Base-by-base conservation (phyloP, 2,888 invertebrate genomes). In the Pachydiplax longipennis region DNA sequence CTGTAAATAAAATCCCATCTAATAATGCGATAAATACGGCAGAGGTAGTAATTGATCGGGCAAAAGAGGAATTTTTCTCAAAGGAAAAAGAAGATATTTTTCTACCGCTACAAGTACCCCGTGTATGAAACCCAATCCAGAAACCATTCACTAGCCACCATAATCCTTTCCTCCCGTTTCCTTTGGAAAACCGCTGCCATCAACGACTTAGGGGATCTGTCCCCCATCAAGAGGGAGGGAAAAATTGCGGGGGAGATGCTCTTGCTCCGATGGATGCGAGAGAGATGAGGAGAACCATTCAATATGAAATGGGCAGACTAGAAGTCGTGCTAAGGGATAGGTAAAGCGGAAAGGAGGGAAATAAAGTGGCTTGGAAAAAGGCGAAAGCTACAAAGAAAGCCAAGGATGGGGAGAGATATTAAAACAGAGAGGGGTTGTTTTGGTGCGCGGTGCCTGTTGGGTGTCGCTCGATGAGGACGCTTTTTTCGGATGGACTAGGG, bases 381-480 rank as follows among this genome's bases (percentile, higher is more conserved):
- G 73, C 13, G 73, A 65, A 61, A 10, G 65, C 25, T 65, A 65
- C 65, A 65, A 65, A 65, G 65, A 22, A 61, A 44, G 44, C 44
- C 44, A 44, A 44, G 44, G 61, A n/a, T 61, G 61, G 61, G 61
- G 61, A 61, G 18, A 37, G 61, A 87, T 87, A 87, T 87, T 87
- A 87, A 87, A 87, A 87, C 87, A 87, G 53, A 37, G 37, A 37
- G 35, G 61, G 83, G n/a, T 37, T 37, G 87, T 87, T 61, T 58
- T 58, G 13, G 37, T 58, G 37, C 37, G 87, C 1, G 61, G 37
- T 35, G 87, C 87, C 61, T 87, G 87, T 65, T 61, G 61, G 87
- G 61, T 87, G 87, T 65, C 65, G 87, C n/a, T 15, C 15, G 87
- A 40, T 22, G 37, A 58, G 12, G 35, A 61, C 6, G 58, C 4